Conservation (phyloP, 2,888 invertebrate species). For the Drosophila pullipes region DNA sequence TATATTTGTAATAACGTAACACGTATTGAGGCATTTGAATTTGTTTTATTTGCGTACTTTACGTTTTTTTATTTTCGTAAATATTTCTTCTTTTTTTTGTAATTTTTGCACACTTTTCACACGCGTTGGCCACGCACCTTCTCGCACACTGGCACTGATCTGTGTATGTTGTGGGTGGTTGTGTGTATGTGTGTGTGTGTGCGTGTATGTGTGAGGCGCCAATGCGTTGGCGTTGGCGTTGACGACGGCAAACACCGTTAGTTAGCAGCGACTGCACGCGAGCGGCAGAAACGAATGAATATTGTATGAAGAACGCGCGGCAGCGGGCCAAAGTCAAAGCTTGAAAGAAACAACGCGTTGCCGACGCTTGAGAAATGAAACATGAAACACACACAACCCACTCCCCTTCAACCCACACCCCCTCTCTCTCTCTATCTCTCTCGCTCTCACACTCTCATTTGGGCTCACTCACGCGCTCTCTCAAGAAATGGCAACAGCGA, state of each 20-base stretch:
- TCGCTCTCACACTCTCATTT: constrained; percentile 17
- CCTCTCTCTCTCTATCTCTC: constrained; percentile 5
- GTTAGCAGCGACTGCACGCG: constrained; percentile 73
- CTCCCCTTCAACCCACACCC: constrained; percentile 11
- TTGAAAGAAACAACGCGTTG: constrained; percentile 34
- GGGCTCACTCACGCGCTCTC: constrained; percentile 12
- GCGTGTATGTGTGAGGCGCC: constrained; percentile 34
- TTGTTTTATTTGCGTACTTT: constrained; percentile 24
- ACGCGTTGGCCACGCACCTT: constrained; percentile 67
- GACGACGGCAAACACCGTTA: constrained; percentile 69
- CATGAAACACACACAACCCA: constrained; percentile 65
- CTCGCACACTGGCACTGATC: constrained; percentile 51
- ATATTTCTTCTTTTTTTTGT: background rate
- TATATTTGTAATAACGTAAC: constrained; percentile 40
- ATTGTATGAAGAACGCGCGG: constrained; percentile 43
- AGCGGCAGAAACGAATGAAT: constrained; percentile 72
- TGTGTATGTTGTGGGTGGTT: constrained; percentile 10
- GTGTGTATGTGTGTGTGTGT: background rate
- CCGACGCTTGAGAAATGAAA: constrained; percentile 64
- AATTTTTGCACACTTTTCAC: constrained; percentile 52
- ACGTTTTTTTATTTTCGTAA: constrained; percentile 18
- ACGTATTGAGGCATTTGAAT: constrained; percentile 41
- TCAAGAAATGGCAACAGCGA: constrained; percentile 40
- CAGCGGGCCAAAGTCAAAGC: constrained; percentile 55
- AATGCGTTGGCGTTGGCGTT: constrained; percentile 55